A percentile compares a stretch with the other conserved stretches of the same genome.
Evolutionary conservation across 2,113 vertebrate species (phyloP).

Genomic region (Mirounga angustirostris): DNA sequence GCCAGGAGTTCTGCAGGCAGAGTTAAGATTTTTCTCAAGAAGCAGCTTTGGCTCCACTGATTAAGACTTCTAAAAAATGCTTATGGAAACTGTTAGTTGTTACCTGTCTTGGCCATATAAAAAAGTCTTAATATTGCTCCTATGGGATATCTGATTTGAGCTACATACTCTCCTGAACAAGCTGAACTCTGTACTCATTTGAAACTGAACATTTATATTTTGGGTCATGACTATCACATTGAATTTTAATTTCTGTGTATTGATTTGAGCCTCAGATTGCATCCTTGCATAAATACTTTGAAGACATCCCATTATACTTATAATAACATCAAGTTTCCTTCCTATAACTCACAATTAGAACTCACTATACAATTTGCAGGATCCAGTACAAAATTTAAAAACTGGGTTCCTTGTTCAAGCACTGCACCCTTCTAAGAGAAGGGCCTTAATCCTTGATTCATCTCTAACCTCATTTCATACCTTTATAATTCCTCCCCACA

Average conservation of each 20-base stretch:
- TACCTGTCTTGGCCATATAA: not conserved
- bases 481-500: not conserved
- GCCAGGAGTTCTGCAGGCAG: not conserved
- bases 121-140: not conserved
- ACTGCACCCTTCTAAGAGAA: not conserved
- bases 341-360: not conserved
- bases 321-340: not conserved
- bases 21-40: not conserved
- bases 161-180: not conserved
- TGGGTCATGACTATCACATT: not conserved
- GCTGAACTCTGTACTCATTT: not conserved
- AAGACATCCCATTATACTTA: not conserved
- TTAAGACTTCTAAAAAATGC: not conserved
- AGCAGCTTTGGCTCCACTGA: not conserved
- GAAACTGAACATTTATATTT: not conserved
- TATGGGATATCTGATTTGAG: not conserved
- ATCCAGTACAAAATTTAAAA: not conserved
- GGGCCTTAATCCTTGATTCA: not conserved
- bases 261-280: not conserved
- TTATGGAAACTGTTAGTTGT: not conserved
- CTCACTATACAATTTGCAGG: not conserved
- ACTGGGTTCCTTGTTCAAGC: not conserved
- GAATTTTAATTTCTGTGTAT: not conserved
- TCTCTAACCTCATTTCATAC: not conserved
- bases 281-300: not conserved